These are phyloP conservation scores for Metallyticus violacea DNA, from an alignment of 2,888 invertebrate genomes.

Conservation along the genomic window DNA sequence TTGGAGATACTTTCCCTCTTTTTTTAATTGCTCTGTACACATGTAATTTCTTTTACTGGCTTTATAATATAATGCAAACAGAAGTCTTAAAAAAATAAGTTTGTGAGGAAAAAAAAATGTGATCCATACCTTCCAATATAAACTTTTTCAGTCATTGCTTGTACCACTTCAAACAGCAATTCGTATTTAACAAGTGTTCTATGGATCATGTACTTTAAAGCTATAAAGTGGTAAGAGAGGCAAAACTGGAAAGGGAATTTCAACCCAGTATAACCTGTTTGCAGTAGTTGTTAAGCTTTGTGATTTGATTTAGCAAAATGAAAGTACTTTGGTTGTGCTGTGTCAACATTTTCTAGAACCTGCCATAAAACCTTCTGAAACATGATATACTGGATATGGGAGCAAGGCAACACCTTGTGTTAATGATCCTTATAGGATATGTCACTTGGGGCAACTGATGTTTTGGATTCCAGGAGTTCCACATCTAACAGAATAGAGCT, in stretches of 20 bases:
- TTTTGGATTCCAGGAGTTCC: slow-evolving; percentile 10
- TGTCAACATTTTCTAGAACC: neutral
- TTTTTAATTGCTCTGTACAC: too few species aligned
- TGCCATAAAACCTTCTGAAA: neutral
- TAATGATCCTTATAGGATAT: too few species aligned
- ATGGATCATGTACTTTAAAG: neutral
- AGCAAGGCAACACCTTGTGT: neutral
- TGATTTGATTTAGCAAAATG: neutral
- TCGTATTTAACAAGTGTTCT: neutral
- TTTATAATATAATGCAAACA: too few species aligned
- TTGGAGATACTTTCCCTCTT: too few species aligned
- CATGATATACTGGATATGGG: neutral
- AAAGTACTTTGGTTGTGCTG: neutral
- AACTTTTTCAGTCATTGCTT: too few species aligned
- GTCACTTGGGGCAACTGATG: neutral
- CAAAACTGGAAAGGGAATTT: neutral
- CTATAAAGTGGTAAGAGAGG: neutral
- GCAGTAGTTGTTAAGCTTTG: neutral
- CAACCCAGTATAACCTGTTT: neutral
- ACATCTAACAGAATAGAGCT: slow-evolving; percentile 31
- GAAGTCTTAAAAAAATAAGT: too few species aligned
- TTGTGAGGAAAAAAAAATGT: too few species aligned
- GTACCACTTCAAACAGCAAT: neutral
- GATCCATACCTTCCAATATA: too few species aligned
- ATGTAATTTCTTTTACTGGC: too few species aligned